These are phyloP conservation scores for Aphaenogaster rudis DNA, from an alignment of 1,140 invertebrate genomes.

Conservation along the genomic window DNA sequence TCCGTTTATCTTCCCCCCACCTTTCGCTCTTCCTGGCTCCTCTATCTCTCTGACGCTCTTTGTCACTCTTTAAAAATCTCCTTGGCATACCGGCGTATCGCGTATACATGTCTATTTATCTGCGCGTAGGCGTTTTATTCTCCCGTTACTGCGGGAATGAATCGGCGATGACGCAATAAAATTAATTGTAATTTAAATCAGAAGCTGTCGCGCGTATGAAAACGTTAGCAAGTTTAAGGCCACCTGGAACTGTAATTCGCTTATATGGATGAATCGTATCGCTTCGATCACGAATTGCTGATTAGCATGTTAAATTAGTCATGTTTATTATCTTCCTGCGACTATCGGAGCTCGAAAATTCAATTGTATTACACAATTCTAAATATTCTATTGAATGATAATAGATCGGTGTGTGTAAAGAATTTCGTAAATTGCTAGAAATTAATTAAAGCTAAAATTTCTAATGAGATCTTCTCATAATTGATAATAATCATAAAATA, in stretches of 20 bases:
- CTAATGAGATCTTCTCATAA: background rate
- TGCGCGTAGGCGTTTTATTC: constrained; percentile 24
- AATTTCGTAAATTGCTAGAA: background rate
- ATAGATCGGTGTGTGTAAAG: background rate
- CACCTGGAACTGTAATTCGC: background rate
- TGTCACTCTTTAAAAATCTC: constrained; percentile 17
- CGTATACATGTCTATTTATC: constrained; percentile 12
- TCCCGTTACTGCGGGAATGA: background rate
- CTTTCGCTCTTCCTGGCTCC: constrained; percentile 4
- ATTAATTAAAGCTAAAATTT: background rate
- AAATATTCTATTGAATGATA: background rate
- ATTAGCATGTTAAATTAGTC: constrained; percentile 14
- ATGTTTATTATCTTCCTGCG: background rate
- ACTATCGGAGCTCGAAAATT: background rate
- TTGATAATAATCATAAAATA: background rate
- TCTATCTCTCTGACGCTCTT: background rate
- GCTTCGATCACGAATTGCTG: background rate
- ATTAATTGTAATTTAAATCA: constrained; percentile 38
- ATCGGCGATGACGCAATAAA: constrained; percentile 7
- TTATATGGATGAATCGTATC: background rate
- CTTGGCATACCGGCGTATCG: background rate
- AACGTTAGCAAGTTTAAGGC: background rate
- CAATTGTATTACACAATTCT: background rate
- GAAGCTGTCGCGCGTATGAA: background rate
- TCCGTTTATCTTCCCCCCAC: constrained; percentile 65